phyloP scores from a whole-genome alignment of 92 coral and sea anemone species.

The Montipora capitata region DNA sequence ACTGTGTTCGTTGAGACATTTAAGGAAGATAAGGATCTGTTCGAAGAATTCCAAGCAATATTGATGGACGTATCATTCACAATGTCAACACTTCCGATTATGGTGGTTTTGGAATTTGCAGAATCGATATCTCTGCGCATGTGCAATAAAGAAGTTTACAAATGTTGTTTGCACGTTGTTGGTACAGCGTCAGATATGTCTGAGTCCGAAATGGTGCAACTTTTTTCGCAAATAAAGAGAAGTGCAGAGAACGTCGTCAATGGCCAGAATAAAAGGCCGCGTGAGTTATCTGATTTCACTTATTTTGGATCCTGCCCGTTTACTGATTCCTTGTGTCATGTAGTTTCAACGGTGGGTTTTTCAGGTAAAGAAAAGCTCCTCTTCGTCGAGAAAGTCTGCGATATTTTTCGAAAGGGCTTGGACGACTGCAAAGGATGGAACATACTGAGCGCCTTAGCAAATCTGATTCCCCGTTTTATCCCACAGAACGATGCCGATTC shows the following conservation, averaged over 20 bases:
- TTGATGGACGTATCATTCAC: neutral
- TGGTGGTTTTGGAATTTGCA: neutral
- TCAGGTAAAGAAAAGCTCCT: neutral
- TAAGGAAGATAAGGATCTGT: neutral
- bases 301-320: too few species aligned
- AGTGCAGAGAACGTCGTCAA: neutral
- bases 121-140: neutral
- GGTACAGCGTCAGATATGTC: neutral
- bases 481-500: neutral
- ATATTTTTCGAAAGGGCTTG: neutral
- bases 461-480: neutral
- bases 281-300: too few species aligned
- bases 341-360: neutral
- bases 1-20: slow-evolving; percentile 4
- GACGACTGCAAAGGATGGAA: too few species aligned
- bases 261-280: too few species aligned
- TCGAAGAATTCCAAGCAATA: neutral
- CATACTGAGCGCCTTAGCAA: neutral
- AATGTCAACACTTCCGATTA: neutral
- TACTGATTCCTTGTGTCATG: neutral
- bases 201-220: neutral
- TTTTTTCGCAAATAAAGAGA: neutral
- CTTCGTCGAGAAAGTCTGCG: neutral
- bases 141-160: slow-evolving; percentile 3
- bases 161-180: slow-evolving; percentile 1